A percentile compares a stretch with the other conserved stretches of the same genome.
phyloP scores from a whole-genome alignment of 2,888 invertebrate species.

The Rotaria macrura region DNA sequence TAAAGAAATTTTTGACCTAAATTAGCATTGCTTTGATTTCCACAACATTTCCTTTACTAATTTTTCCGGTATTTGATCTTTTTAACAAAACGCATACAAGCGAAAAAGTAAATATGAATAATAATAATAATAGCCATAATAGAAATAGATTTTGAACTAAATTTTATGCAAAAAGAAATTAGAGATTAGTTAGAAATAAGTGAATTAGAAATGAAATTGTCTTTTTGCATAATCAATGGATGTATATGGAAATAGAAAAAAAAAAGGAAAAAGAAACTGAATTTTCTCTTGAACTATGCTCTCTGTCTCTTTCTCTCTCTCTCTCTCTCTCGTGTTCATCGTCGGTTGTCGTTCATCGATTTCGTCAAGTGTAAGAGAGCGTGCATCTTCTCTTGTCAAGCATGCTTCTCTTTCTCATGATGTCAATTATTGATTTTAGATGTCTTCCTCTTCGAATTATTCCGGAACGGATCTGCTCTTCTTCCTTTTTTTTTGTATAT shows the following conservation, averaged over 20 bases:
- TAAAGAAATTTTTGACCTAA: neutral
- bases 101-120: neutral
- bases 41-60: neutral
- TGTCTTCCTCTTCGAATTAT: constrained; percentile 12
- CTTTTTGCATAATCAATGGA: constrained; percentile 12
- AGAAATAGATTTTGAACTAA: neutral
- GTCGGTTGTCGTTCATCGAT: constrained; percentile 1
- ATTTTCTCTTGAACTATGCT: constrained; percentile 2
- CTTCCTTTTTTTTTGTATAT: neutral
- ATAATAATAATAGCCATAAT: neutral
- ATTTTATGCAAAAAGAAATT: constrained; percentile 5
- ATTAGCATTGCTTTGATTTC: neutral
- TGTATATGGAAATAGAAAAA: neutral
- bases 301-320: constrained; percentile 15
- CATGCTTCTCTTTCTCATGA: neutral
- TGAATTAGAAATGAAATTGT: constrained; percentile 18
- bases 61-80: constrained; percentile 4
- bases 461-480: constrained; percentile 1
- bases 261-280: neutral
- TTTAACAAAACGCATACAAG: neutral
- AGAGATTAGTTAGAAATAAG: neutral
- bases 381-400: neutral
- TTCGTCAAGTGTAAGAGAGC: constrained; percentile 12
- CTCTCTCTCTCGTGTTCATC: neutral
- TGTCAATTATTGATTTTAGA: neutral